Evolutionary conservation across 2,113 vertebrate species (phyloP).

Genomic region (Bubo scandiacus): DNA sequence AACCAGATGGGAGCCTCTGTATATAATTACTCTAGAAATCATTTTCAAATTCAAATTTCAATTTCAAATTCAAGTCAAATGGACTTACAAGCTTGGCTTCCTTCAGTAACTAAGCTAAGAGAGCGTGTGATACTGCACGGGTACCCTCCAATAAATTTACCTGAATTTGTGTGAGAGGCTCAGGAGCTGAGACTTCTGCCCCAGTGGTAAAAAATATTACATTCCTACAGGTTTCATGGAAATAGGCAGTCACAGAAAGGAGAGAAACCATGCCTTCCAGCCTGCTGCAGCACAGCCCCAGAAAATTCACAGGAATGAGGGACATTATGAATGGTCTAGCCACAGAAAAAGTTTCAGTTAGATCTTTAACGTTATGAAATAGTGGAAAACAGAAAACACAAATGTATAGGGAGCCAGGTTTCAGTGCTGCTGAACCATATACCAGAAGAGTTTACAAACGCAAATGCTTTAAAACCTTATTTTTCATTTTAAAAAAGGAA

Average conservation of each 20-base stretch:
- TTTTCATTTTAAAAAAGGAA: not conserved
- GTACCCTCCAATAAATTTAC: not conserved
- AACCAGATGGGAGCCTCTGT: not conserved
- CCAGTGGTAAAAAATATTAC: not conserved
- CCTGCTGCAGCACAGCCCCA: not conserved
- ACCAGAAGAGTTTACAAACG: not conserved
- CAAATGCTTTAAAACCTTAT: not conserved
- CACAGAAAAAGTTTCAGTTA: not conserved
- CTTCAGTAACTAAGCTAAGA: not conserved
- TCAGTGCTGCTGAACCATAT: not conserved
- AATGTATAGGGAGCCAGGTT: not conserved
- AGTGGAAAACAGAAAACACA: not conserved
- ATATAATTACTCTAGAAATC: not conserved
- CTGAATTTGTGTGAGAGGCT: not conserved
- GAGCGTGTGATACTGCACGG: fast-evolving
- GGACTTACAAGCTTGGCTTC: not conserved
- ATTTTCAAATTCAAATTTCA: not conserved
- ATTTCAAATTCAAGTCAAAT: not conserved
- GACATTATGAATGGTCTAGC: not conserved
- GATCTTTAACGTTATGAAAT: not conserved
- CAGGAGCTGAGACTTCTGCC: not conserved
- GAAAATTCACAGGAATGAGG: not conserved
- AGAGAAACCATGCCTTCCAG: not conserved
- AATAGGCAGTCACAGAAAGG: not conserved
- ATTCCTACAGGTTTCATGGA: not conserved